phyloP scores from a whole-genome alignment of 2,113 vertebrate genomes.

The Anseranas semipalmata region DNA sequence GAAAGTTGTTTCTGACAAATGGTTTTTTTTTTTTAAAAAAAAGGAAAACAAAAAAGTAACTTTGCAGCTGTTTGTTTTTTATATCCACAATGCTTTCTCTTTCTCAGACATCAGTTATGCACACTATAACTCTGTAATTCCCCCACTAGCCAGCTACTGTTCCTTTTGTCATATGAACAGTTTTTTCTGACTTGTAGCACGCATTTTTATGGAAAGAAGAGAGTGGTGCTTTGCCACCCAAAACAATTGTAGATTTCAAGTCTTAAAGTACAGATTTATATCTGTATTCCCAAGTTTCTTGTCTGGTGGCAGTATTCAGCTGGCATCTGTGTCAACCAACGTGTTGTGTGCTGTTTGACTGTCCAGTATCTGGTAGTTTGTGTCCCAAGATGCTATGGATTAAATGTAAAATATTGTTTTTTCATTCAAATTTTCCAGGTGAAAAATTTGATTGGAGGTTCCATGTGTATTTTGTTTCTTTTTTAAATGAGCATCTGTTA shows the following conservation, averaged over 20 bases:
- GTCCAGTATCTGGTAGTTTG: background rate
- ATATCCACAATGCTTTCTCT: background rate
- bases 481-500: background rate
- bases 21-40: background rate
- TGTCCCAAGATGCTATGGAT: background rate
- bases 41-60: background rate
- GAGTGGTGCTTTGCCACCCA: background rate
- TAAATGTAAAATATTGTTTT: background rate
- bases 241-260: background rate
- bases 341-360: background rate
- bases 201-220: background rate
- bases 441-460: background rate
- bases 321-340: background rate
- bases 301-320: background rate
- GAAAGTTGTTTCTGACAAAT: constrained; percentile 52
- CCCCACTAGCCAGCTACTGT: constrained; percentile 1
- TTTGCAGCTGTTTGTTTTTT: constrained; percentile 50
- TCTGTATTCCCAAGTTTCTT: background rate
- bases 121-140: background rate
- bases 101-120: background rate
- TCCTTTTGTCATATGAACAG: background rate
- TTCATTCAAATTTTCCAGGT: background rate
- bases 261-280: background rate
- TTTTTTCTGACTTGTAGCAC: background rate
- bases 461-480: background rate